A percentile compares a stretch with the other conserved stretches of the same genome.
Conservation (phyloP, 2,888 invertebrate genomes). For the Idaea dimidiata region DNA sequence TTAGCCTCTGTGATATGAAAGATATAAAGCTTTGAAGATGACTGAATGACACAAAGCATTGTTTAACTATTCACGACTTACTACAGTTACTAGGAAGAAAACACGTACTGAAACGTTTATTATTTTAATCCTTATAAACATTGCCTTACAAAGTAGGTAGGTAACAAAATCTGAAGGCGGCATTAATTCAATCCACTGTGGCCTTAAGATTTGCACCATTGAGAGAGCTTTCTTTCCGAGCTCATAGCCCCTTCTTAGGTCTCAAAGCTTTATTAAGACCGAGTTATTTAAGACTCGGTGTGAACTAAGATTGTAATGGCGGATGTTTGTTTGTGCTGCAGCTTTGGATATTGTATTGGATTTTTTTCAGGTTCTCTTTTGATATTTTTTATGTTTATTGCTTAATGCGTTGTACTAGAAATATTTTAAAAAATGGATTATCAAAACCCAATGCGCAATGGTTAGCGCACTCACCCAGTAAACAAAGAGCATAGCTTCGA, state of each 20-base stretch:
- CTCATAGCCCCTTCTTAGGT: background rate
- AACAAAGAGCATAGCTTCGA: too few species aligned
- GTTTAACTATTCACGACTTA: too few species aligned
- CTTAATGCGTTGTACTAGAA: too few species aligned
- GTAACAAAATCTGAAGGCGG: slow-evolving; percentile 4
- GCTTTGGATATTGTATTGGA: background rate
- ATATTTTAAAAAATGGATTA: too few species aligned
- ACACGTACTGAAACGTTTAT: background rate
- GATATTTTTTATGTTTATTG: too few species aligned
- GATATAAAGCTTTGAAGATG: too few species aligned
- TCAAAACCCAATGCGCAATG: too few species aligned
- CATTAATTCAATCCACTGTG: slow-evolving; percentile 5
- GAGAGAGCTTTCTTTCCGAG: slow-evolving; percentile 4
- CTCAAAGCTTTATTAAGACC: slow-evolving; percentile 1
- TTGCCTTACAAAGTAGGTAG: background rate
- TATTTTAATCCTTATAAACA: background rate
- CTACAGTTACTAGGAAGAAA: too few species aligned
- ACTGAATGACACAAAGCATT: too few species aligned
- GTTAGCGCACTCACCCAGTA: too few species aligned
- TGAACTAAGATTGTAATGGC: background rate
- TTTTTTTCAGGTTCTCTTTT: too few species aligned
- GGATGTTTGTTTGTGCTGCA: background rate
- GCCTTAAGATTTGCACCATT: slow-evolving; percentile 3
- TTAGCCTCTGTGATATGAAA: too few species aligned
- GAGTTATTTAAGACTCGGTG: background rate